phyloP scores from a whole-genome alignment of 2,797 vertebrate genomes.

The Spinibarbus caldwelli region DNA sequence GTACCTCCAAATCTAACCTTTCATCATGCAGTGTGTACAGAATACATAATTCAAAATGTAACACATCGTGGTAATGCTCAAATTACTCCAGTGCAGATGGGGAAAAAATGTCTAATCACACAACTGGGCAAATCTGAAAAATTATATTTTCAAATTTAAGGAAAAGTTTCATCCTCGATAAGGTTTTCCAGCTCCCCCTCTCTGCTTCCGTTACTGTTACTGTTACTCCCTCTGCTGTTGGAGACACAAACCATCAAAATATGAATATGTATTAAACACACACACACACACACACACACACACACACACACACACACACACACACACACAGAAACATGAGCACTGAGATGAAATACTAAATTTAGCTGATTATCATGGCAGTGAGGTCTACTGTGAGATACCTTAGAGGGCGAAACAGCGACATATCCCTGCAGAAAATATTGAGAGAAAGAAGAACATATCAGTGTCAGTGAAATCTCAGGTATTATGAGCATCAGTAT shows the following conservation, averaged over 20 bases:
- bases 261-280: neutral
- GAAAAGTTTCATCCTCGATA: constrained; percentile 75
- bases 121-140: neutral
- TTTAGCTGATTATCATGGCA: neutral
- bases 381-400: constrained; percentile 65
- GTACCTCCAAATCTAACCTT: neutral
- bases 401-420: constrained; percentile 83
- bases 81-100: neutral
- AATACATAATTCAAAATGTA: neutral
- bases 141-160: constrained; percentile 58
- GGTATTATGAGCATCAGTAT: constrained; percentile 46
- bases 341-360: neutral
- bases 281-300: neutral
- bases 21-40: neutral
- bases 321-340: neutral
- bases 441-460: constrained; percentile 9
- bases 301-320: neutral
- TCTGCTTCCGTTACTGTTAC: constrained; percentile 73
- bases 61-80: neutral
- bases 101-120: neutral
- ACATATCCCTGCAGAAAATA: constrained; percentile 79
- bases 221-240: constrained; percentile 70
- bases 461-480: constrained; percentile 42
- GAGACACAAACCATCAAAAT: constrained; percentile 51
- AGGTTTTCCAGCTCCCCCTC: constrained; percentile 81